phyloP scores from a whole-genome alignment of 2,797 vertebrate genomes.

The Microcaecilia unicolor region DNA sequence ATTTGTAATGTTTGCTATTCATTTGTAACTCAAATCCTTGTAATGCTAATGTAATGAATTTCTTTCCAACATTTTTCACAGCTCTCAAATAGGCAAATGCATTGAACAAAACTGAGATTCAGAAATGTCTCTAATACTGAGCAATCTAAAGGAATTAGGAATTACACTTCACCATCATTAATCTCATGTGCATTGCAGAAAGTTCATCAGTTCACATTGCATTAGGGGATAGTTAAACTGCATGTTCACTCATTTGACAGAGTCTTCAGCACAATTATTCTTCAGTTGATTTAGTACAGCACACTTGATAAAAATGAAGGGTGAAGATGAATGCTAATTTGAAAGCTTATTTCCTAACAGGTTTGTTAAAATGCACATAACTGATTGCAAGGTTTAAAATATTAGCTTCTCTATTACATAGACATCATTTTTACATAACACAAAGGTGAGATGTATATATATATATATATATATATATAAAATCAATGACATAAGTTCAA shows the following conservation, averaged over 20 bases:
- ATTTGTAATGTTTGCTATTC: no score
- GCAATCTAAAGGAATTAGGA: conserved; percentile 51
- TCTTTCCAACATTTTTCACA: no score
- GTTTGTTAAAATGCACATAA: conserved; percentile 34
- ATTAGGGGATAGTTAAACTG: conserved; percentile 52
- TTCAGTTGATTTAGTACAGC: conserved; percentile 50
- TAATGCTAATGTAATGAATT: no score
- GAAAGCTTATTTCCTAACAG: conserved; percentile 4
- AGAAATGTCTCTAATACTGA: no score
- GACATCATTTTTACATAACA: no score
- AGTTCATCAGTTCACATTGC: conserved; percentile 54
- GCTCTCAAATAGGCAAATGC: no score
- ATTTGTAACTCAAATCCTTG: no score
- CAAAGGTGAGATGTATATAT: no score
- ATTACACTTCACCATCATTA: conserved; percentile 45
- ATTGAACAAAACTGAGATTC: no score
- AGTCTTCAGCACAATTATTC: conserved; percentile 53
- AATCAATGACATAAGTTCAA: no score
- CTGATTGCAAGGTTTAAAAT: conserved; percentile 40
- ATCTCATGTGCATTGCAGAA: conserved; percentile 37
- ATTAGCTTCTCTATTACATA: no score
- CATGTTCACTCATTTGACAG: conserved; percentile 49
- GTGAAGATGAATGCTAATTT: conserved; percentile 44
- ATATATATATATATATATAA: no score
- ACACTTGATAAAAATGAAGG: conserved; percentile 54